A percentile compares a stretch with the other conserved stretches of the same genome.
phyloP scores from a whole-genome alignment of 1,140 invertebrate genomes.

The Drosophila suzukii region DNA sequence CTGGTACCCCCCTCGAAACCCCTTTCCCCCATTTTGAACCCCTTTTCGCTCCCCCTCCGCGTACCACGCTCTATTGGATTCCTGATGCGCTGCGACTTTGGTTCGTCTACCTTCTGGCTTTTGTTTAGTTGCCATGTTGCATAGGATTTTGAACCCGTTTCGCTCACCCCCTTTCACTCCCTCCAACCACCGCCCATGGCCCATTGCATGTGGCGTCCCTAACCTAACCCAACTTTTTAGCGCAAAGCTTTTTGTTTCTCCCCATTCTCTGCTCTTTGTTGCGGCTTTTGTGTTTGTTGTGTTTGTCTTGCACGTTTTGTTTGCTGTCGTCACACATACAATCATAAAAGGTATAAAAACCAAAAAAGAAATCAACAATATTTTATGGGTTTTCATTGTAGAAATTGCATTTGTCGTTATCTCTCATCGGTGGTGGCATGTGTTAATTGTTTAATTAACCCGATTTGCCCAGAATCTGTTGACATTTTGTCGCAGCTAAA shows the following conservation, averaged over 20 bases:
- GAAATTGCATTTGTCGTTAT: conserved; percentile 26
- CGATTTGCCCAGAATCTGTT: conserved; percentile 33
- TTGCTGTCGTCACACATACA: conserved; percentile 12
- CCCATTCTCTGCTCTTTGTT: conserved; percentile 30
- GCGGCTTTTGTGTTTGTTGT: conserved; percentile 43
- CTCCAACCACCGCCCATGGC: conserved; percentile 6
- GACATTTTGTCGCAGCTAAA: conserved; percentile 15
- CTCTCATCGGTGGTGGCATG: conserved; percentile 23
- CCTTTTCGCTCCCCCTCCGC: conserved; percentile 10
- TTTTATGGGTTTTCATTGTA: conserved; percentile 35
- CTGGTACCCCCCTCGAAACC: conserved; percentile 11
- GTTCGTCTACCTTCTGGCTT: conserved; percentile 72
- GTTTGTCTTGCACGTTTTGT: conserved; percentile 44
- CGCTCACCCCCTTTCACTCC: conserved; percentile 17
- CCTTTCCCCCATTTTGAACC: conserved; percentile 23
- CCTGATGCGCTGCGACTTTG: conserved; percentile 49
- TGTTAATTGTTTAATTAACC: conserved; percentile 68
- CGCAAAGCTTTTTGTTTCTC: conserved; percentile 52
- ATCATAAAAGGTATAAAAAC: conserved; percentile 3
- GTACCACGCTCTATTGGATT: conserved; percentile 72
- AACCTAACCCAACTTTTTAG: conserved; percentile 80
- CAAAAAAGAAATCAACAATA: conserved; percentile 17
- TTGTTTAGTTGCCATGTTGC: conserved; percentile 79
- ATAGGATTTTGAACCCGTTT: conserved; percentile 83
- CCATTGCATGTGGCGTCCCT: conserved; percentile 71